Conservation (phyloP, 2,888 invertebrate genomes). For the Rhamnusium bicolor region DNA sequence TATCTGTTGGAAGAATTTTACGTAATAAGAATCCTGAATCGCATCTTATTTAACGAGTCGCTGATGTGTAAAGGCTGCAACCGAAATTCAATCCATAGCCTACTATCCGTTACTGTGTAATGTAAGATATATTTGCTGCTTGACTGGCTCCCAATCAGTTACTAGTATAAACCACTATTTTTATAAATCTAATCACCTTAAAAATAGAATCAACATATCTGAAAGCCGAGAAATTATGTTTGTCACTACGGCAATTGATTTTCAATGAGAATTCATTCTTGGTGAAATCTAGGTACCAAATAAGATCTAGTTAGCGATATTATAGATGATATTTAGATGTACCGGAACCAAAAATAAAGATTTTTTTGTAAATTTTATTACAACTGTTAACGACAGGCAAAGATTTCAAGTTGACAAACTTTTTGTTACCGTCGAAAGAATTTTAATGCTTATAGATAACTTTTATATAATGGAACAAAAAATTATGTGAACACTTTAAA, state of each 20-base stretch:
- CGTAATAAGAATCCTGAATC: constrained; percentile 49
- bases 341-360: too few relatives aligned
- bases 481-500: too few relatives aligned
- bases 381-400: too few relatives aligned
- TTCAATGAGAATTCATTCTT: not conserved
- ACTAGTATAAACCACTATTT: constrained; percentile 68
- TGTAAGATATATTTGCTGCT: constrained; percentile 71
- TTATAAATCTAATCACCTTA: constrained; percentile 60
- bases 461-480: too few relatives aligned
- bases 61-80: constrained; percentile 66
- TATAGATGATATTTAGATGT: not conserved
- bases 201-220: constrained; percentile 35
- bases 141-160: constrained; percentile 67
- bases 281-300: not conserved
- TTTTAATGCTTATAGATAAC: too few relatives aligned
- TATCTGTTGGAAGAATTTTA: not conserved
- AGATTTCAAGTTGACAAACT: too few relatives aligned
- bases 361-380: too few relatives aligned
- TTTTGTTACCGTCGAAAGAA: too few relatives aligned
- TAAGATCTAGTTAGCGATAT: not conserved
- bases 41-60: constrained; percentile 63
- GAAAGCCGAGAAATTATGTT: not conserved
- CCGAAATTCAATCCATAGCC: constrained; percentile 69
- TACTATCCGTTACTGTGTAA: constrained; percentile 71
- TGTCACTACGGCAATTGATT: not conserved